Evolutionary conservation across 2,797 vertebrate species (phyloP), one percentile per base, ranked within the genome.

Genomic region (Menidia menidia): DNA sequence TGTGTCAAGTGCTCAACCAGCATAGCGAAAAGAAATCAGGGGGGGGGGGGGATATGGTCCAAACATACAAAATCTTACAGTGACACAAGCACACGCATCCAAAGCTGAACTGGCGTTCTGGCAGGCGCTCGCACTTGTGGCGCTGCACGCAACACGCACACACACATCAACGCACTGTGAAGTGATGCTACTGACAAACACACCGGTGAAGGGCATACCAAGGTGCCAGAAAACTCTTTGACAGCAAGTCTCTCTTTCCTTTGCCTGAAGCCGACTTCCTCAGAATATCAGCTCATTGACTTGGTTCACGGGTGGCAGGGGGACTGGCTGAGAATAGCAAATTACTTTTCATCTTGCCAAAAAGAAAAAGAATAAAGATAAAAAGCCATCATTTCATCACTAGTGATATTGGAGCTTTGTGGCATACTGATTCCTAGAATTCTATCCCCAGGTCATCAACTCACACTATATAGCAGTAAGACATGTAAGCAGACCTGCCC

Each of bases 1-100:
- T 51, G 76, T 87, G 87, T 88, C 87, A 87, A 83, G 80, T 83
- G 77, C 66, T 87, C 87, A 87, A 74, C 60, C 68, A 57, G 87
- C 50, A 47, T 77, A 78, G 78, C 88, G 73, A 72, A 50, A 60
- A 58, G 60, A 64, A 60, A 35, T n/a, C n/a, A 48, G 41, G 9
- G 57, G 74, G 64, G 59, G 66, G 60, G 64, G 51, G 43, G 52
- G 78, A 68, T 63, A 39, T 19, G 58, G 64, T 76, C 67, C 75
- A 71, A 68, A 84, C 47, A 57, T 57, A 77, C 62, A 68, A 60
- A 66, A 52, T 41, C 32, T n/a, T 68, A 74, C 58, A 75, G 71
- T 68, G 63, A 81, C 73, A 77, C 73, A 75, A 54, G 33, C 71
- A 69, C 68, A 81, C 62, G 82, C 65, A 79, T 51, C 68, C 33